Evolutionary conservation across 1,140 invertebrate genomes (phyloP).

Genomic region (Phortica variegata): DNA sequence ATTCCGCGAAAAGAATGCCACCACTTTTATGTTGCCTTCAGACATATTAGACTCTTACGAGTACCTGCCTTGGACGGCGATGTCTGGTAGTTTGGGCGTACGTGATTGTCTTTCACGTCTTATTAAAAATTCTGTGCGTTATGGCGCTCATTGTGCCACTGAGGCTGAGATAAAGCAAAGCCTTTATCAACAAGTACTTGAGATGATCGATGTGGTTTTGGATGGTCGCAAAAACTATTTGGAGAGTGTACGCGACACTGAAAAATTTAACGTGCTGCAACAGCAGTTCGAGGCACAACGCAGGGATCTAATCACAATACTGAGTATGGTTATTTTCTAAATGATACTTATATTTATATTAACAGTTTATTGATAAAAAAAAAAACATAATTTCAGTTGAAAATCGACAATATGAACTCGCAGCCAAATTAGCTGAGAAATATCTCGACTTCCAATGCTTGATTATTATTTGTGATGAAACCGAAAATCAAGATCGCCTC

Average conservation of each 20-base stretch:
- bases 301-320: slow-evolving; percentile 64
- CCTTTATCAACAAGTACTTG: slow-evolving; percentile 71
- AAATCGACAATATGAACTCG: slow-evolving; percentile 75
- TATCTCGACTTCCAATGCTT: slow-evolving; percentile 84
- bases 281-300: slow-evolving; percentile 71
- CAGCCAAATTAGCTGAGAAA: slow-evolving; percentile 84
- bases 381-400: slow-evolving; percentile 61
- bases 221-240: slow-evolving; percentile 73
- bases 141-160: slow-evolving; percentile 62
- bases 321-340: too few relatives aligned
- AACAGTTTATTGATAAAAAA: slow-evolving; percentile 4
- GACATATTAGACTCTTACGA: slow-evolving; percentile 50
- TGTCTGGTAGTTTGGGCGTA: slow-evolving; percentile 61
- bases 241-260: slow-evolving; percentile 66
- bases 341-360: neutral
- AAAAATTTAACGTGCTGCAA: slow-evolving; percentile 62
- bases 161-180: slow-evolving; percentile 60
- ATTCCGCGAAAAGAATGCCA: slow-evolving; percentile 62
- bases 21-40: slow-evolving; percentile 54
- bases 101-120: slow-evolving; percentile 58
- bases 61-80: slow-evolving; percentile 69
- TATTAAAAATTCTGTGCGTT: slow-evolving; percentile 60
- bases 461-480: slow-evolving; percentile 75
- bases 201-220: slow-evolving; percentile 74
- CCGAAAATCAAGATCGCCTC: slow-evolving; percentile 73